phyloP scores from a whole-genome alignment of 2,888 invertebrate genomes.

The Tiliacea aurago region DNA sequence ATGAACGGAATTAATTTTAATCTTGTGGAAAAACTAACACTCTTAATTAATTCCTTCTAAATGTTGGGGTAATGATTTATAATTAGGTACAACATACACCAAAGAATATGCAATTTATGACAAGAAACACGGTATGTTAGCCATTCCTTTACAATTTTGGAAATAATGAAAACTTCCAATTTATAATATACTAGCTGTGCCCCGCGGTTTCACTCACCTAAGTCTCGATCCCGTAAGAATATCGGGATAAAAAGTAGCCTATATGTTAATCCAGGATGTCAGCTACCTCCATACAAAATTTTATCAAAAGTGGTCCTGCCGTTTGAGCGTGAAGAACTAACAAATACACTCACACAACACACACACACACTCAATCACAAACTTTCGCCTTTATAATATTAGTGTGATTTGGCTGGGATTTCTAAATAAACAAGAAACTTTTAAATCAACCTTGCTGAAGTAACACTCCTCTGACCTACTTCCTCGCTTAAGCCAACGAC shows the following conservation, averaged over 20 bases:
- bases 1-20: not conserved
- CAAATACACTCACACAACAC: no score
- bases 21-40: not conserved
- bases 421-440: not conserved
- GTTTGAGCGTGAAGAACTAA: no score
- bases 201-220: no score
- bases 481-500: conserved; percentile 12
- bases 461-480: not conserved
- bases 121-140: no score
- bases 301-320: no score
- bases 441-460: not conserved
- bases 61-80: not conserved
- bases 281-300: no score
- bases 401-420: not conserved
- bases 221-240: no score
- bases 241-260: no score
- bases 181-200: not conserved
- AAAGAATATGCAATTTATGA: not conserved
- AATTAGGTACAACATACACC: no score
- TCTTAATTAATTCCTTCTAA: not conserved
- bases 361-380: no score
- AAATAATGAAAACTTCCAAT: not conserved
- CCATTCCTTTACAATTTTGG: not conserved
- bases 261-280: no score
- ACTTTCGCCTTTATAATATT: no score